phyloP scores from a whole-genome alignment of 2,888 invertebrate species.

The Leptinotarsa peninsularis region DNA sequence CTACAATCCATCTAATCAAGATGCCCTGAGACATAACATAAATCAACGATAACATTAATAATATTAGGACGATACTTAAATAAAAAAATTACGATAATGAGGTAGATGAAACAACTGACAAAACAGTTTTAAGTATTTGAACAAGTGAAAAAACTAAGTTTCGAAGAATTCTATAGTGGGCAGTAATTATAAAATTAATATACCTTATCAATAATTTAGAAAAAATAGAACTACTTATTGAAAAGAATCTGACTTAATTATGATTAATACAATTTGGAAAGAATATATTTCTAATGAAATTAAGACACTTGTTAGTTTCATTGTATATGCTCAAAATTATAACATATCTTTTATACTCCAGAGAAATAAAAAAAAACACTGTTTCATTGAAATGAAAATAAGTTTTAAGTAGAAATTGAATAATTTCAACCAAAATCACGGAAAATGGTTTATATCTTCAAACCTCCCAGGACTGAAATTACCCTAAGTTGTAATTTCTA shows the following conservation, averaged over 20 bases:
- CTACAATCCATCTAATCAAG: constrained; percentile 49
- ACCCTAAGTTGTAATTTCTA: neutral
- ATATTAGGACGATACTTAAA: constrained; percentile 57
- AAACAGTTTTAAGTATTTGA: constrained; percentile 57
- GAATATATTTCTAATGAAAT: neutral
- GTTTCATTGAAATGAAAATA: too few relatives aligned
- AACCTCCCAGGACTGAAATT: neutral
- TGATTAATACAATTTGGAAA: neutral
- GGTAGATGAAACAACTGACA: constrained; percentile 59
- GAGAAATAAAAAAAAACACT: too few relatives aligned
- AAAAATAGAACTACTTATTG: neutral
- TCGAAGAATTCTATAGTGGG: neutral
- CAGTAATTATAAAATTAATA: neutral
- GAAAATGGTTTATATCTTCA: too few relatives aligned
- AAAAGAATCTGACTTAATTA: neutral
- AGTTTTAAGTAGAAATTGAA: too few relatives aligned
- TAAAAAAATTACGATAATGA: constrained; percentile 55
- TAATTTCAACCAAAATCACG: too few relatives aligned
- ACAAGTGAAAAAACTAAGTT: constrained; percentile 42
- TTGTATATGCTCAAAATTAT: neutral
- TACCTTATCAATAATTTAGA: neutral
- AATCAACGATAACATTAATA: constrained; percentile 53
- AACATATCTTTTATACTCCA: neutral
- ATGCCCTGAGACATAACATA: constrained; percentile 62
- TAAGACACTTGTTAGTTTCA: neutral